Base-by-base conservation (phyloP, 2,888 invertebrate species). In the Cetonia aurata region DNA sequence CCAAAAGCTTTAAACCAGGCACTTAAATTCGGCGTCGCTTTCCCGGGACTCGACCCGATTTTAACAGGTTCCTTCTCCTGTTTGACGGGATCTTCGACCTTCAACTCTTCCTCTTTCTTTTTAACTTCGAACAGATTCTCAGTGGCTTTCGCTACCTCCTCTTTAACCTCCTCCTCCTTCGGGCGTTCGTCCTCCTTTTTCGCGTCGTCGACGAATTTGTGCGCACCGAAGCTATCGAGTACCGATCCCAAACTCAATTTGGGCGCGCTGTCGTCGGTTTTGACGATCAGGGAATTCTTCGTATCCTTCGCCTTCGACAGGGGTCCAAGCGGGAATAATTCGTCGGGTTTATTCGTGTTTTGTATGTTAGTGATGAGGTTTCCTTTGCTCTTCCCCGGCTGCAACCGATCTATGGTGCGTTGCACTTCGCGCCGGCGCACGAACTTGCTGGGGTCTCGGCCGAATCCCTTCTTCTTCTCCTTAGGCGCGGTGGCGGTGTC, bases 1-100 rank as follows among this genome's bases (percentile, higher is more conserved):
- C 96, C 95, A 81, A 96, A 96, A 0, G 96, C 96, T 84, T 95
- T 95, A 74, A 96, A 94, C 96, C 96, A 96, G 33, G 95, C 96
- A 81, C 94, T 95, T 69, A 95, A 86, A 85, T 96, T 95, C 0
- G 96, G 95, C 42, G 93, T 93, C 15, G 92, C 92, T 81, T 76
- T 76, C n/a, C 79, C 79, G 33, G 76, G 72, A 69, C 75, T 76
- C 19, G 72, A 71, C 33, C 37, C 77, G 72, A 6, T 71, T 71
- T 75, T 74, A 68, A 13, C 74, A 72, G 25, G 71, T 60, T 67
- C 70, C 17, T 33, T 55, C 53, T 70, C 71, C 42, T 41, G 65
- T 44, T 75, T 73, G 41, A 56, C 79, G 48, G 82, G 80, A 1
- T 74, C 79, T 17, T 75, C 72, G 6, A 75, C 75, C 12, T 77